phyloP scores from a whole-genome alignment of 53 echinoderm and acorn worm genomes.

The Arbacia lixula region DNA sequence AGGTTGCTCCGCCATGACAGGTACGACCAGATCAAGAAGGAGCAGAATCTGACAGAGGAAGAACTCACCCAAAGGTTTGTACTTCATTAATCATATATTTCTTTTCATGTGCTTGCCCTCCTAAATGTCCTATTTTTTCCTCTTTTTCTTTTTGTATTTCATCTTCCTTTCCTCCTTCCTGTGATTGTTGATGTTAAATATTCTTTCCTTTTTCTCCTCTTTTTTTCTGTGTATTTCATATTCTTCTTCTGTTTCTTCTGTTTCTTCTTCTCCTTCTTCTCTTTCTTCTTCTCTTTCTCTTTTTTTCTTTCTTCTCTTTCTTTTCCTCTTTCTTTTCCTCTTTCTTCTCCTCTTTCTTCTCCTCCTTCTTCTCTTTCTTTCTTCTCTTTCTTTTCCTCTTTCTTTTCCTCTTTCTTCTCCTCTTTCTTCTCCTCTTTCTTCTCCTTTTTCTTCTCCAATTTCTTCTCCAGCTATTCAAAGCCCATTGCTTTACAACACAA shows the following conservation, averaged over 20 bases:
- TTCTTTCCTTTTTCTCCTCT: not conserved
- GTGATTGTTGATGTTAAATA: not conserved
- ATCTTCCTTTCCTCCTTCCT: not conserved
- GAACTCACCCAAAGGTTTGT: conserved; percentile 80
- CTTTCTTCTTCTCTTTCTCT: no score
- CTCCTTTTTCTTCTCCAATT: no score
- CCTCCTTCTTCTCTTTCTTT: not conserved
- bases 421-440: no score
- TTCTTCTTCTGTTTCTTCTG: not conserved
- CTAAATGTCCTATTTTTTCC: not conserved
- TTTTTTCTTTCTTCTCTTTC: not conserved
- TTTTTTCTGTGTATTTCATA: not conserved
- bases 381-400: not conserved
- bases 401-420: not conserved
- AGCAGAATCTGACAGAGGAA: conserved; percentile 73
- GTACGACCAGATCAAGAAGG: conserved; percentile 78
- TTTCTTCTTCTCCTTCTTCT: not conserved
- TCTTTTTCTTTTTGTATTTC: not conserved
- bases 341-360: not conserved
- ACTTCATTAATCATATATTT: not conserved
- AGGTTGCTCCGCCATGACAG: conserved; percentile 85
- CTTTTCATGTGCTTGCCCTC: not conserved
- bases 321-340: not conserved
- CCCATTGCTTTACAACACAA: no score
- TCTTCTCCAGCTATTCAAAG: not conserved